Base-by-base conservation (phyloP, 2,113 vertebrate genomes). In the Lepidothrix coronata region DNA sequence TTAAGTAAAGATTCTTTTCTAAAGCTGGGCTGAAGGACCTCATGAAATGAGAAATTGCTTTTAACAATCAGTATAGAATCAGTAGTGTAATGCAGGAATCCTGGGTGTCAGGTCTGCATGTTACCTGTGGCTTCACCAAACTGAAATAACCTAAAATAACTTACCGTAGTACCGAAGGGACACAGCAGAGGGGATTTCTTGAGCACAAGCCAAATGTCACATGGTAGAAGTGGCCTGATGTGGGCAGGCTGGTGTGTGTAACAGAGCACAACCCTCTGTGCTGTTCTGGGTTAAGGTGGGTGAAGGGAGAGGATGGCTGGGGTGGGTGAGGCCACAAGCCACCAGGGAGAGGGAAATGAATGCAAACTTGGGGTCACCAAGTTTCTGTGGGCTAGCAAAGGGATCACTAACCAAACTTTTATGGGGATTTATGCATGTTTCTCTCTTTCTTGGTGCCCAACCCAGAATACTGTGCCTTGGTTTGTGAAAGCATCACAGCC, bases 231-330 rank as follows among this genome's bases (percentile, higher is more conserved):
- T 5, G 14, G 48, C 66, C 28, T 13, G 30, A 19, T 16, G 48
- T 70, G 76, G 39, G 24, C 46, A 68, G 51, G 23, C 9, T 24
- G 28, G 24, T 65, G 37, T n/a, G 33, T 2, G 2, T 37, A 12
- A 6, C 14, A 43, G 35, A 14, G 55, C 33, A 4, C 17, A 46
- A 5, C 44, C 12, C 33, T 6, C 46, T 0, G 0, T 7, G 3
- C 0, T 27, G 51, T 17, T 18, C 0, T 17, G 1, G 0, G 9
- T 22, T 52, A 15, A 41, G 57, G 3, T 0, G 1, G 22, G 8
- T 28, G 48, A 33, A 25, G 20, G 17, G 8, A 18, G 31, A 74
- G 41, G 30, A 5, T 82, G 70, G 33, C 30, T 0, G 0, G 8
- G 25, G 19, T 28, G 30, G 5, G 19, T 74, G 12, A 37, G 68